Evolutionary conservation across 2,797 vertebrate species (phyloP).

Genomic region (Pipistrellus kuhlii): DNA sequence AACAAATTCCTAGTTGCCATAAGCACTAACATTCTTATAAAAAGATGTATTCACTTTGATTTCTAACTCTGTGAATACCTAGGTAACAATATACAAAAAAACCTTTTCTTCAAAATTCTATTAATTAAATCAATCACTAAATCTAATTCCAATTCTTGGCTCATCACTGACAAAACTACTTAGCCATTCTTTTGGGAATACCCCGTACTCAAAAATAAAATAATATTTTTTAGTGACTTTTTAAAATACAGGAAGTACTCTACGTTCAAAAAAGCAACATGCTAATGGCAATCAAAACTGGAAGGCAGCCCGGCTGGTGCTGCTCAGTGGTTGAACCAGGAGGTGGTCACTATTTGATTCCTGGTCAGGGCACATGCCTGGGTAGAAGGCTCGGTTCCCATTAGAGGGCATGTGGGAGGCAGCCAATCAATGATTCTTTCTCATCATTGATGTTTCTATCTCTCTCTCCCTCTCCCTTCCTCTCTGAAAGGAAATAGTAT

Average conservation of each 20-base stretch:
- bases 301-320: background rate
- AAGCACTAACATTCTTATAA: constrained; percentile 71
- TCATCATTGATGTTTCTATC: too few species aligned
- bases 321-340: too few species aligned
- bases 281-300: background rate
- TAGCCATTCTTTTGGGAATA: constrained; percentile 52
- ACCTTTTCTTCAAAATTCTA: constrained; percentile 74
- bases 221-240: constrained; percentile 50
- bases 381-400: too few species aligned
- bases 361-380: too few species aligned
- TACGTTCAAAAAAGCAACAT: background rate
- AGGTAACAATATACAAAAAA: constrained; percentile 68
- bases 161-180: constrained; percentile 46
- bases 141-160: constrained; percentile 23
- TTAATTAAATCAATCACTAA: constrained; percentile 62
- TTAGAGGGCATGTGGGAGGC: too few species aligned
- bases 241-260: background rate
- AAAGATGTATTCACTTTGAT: constrained; percentile 68
- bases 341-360: too few species aligned
- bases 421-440: too few species aligned
- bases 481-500: background rate
- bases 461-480: too few species aligned
- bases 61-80: constrained; percentile 46
- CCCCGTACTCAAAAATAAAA: background rate
- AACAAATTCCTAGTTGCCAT: constrained; percentile 73